Conservation (phyloP, 2,797 vertebrate species). For the Ciconia nigra region DNA sequence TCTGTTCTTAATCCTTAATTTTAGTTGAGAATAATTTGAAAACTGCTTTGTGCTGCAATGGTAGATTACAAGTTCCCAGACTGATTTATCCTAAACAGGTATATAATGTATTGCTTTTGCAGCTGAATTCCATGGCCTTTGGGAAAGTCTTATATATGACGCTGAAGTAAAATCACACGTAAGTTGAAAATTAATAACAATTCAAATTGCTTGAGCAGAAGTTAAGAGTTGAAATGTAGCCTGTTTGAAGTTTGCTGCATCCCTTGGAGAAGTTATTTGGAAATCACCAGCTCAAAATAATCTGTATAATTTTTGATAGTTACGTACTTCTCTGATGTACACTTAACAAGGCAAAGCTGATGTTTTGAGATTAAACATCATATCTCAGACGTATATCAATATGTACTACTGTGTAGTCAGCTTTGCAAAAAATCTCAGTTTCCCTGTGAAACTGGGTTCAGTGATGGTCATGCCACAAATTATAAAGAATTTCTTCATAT, state of each 20-base stretch:
- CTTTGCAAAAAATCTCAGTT: background rate
- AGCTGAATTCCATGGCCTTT: constrained; percentile 96
- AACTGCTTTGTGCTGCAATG: background rate
- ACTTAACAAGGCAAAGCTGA: background rate
- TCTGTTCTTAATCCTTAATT: background rate
- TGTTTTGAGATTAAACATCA: fast-evolving
- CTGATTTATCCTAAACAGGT: background rate
- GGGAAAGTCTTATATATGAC: constrained; percentile 96
- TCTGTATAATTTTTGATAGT: background rate
- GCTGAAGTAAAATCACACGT: constrained; percentile 91
- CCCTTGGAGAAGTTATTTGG: background rate
- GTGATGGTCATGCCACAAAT: background rate
- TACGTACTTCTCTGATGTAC: background rate
- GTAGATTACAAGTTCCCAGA: background rate
- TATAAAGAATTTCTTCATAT: background rate
- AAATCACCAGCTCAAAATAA: background rate
- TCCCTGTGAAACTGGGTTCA: background rate
- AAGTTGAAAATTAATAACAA: constrained; percentile 33
- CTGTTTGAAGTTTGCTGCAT: background rate
- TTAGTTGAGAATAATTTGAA: background rate
- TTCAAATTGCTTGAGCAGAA: background rate
- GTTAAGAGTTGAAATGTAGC: background rate
- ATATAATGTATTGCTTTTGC: constrained; percentile 42
- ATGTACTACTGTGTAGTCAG: background rate
- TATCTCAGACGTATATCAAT: background rate